Percentiles rank a stretch among this genome's conserved stretches.
Conservation (phyloP, 2,113 vertebrate species). For the Syngnathus scovelli region DNA sequence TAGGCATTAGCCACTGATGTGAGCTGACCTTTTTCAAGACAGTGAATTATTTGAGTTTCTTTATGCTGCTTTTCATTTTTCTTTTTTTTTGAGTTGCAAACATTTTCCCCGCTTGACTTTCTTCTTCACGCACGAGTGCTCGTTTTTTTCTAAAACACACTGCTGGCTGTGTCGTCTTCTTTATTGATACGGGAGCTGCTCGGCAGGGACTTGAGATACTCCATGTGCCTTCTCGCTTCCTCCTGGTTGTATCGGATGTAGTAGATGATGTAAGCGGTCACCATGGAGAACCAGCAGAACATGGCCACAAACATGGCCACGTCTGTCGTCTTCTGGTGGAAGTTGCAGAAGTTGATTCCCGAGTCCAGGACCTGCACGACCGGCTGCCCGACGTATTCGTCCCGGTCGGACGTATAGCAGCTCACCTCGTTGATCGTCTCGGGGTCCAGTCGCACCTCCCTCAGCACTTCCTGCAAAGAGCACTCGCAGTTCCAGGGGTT, state of each 20-base stretch:
- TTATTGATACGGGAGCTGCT: conserved; percentile 61
- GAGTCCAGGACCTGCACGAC: conserved; percentile 82
- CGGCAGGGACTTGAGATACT: conserved; percentile 75
- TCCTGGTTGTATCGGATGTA: conserved; percentile 84
- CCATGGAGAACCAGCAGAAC: conserved; percentile 88
- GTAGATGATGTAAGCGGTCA: conserved; percentile 77
- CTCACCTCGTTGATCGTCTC: conserved; percentile 77
- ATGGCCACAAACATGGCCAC: conserved; percentile 84
- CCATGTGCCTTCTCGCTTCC: conserved; percentile 75
- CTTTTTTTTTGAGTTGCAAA: not conserved
- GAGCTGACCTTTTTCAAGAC: not conserved
- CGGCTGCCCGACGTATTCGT: conserved; percentile 75
- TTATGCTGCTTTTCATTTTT: not conserved
- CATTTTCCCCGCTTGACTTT: conserved; percentile 10
- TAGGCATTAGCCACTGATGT: not conserved
- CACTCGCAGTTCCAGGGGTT: conserved; percentile 90
- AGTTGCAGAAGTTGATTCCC: conserved; percentile 79
- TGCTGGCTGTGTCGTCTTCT: conserved; percentile 72
- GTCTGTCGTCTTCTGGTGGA: conserved; percentile 76
- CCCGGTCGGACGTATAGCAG: conserved; percentile 75
- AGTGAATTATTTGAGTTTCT: not conserved
- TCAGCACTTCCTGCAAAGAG: conserved; percentile 79
- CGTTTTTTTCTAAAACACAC: conserved; percentile 22
- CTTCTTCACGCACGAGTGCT: conserved; percentile 16
- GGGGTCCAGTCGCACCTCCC: conserved; percentile 75